These are phyloP conservation scores for Macrobrachium nipponense DNA, from an alignment of 1,140 invertebrate species.

Conservation along the genomic window DNA sequence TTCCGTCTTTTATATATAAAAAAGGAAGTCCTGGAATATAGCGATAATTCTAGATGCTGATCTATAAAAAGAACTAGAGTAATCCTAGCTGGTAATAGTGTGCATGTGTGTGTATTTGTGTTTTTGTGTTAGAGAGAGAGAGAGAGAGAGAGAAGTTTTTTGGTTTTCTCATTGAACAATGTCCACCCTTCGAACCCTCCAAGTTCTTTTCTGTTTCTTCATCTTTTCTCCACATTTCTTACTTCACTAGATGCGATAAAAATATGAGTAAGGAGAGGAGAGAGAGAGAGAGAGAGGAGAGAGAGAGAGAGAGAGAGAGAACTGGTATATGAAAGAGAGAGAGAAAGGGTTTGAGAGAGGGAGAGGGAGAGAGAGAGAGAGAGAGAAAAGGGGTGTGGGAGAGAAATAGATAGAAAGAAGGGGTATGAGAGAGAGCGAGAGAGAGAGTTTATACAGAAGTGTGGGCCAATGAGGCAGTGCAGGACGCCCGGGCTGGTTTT, in stretches of 20 bases:
- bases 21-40: too few relatives aligned
- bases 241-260: background rate
- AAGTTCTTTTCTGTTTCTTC: too few relatives aligned
- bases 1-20: too few relatives aligned
- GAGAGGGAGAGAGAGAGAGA: background rate
- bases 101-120: too few relatives aligned
- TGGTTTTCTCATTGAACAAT: too few relatives aligned
- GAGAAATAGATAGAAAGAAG: background rate
- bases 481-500: constrained; percentile 24
- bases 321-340: constrained; percentile 4
- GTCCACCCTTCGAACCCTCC: too few relatives aligned
- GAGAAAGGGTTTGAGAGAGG: constrained; percentile 9
- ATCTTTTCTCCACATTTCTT: too few relatives aligned
- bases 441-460: constrained; percentile 4
- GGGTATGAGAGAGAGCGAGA: constrained; percentile 2
- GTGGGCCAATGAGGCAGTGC: background rate
- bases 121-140: too few relatives aligned
- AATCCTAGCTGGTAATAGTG: too few relatives aligned
- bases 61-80: too few relatives aligned
- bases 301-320: background rate
- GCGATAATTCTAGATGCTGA: too few relatives aligned
- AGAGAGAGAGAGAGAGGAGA: background rate
- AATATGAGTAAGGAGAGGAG: background rate
- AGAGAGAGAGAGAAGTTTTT: too few relatives aligned
- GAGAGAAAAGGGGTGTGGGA: background rate